Base-by-base conservation (phyloP, 1,140 invertebrate genomes). In the Caerostris darwini region DNA sequence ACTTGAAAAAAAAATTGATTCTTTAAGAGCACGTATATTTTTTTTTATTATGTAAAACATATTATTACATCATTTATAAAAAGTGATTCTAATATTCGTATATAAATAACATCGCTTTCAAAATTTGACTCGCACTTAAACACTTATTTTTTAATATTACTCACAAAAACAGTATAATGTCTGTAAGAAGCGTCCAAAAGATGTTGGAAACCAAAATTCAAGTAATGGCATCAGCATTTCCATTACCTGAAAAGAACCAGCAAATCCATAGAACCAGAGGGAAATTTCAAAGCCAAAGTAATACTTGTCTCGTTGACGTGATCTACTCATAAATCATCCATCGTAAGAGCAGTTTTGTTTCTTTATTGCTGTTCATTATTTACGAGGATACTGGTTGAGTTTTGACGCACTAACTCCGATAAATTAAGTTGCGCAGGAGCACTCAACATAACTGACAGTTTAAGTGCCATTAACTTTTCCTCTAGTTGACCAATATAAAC, bases 391-490 rank as follows among this genome's bases (percentile, higher is more conserved):
- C 56, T n/a, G 57, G 85, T 50, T 87, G 85, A 87, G 85, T 87
- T 87, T 87, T 87, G 85, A 87, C 85, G 85, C 59, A 50, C 10
- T 34, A 57, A 87, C 58, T 87, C 34, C 59, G 85, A 87, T 87
- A 87, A 87, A 87, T 87, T 87, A 87, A 87, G 85, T 87, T 87
- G 57, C 57, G 85, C 59, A 59, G 59, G 19, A 77, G 85, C 85
- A 87, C 85, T 87, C 85, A 87, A 53, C 58, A 64, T 87, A 87
- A 87, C 85, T 87, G 85, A 87, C 85, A 87, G 85, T 64, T 87
- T 87, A 87, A 87, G 85, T 87, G 85, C 85, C 59, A 87, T 64
- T 87, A 87, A 87, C 85, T 87, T 87, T 64, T 61, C 85, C 34
- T 64, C 7, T 61, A 14, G 57, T 64, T 61, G 85, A 87, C 59